Base-by-base conservation (phyloP, 2,888 invertebrate genomes). In the Empis stercorea region DNA sequence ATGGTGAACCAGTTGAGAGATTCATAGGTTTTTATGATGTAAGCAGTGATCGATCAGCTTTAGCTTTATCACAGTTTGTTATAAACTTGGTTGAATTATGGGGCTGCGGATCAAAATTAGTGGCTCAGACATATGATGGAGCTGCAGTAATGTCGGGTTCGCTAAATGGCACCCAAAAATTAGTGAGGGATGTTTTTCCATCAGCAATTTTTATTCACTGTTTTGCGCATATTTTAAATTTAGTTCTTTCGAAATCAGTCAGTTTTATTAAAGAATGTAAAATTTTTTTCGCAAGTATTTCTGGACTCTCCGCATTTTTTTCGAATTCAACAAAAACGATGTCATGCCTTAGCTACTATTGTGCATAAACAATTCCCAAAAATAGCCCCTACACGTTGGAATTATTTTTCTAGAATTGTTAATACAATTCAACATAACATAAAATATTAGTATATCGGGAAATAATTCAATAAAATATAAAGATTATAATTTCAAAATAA, bases 81-180 rank as follows among this genome's bases (percentile, higher is more conserved):
- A 15, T 44, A 15, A 17, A 41, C n/a, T 16, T 41, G 3, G 41
- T 43, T 6, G 34, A 43, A 10, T 30, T 17, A 36, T 11, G 23
- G 15, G 36, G 44, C 11, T 36, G 20, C 10, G 47, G 44, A 15
- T 13, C 20, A 4, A 47, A 47, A 36, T 3, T 47, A 2, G 44
- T 47, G 11, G 40, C 47, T 13, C 40, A 40, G 20, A 34, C 44
- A 23, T 47, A 44, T 14, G 44, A 47, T 40, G 47, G 47, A 16
- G 44, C 40, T 7, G n/a, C n/a, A n/a, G n/a, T n/a, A n/a, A n/a
- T n/a, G n/a, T n/a, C n/a, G n/a, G n/a, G n/a, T n/a, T n/a, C 48
- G 63, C 49, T 57, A 17, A 55, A 52, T 23, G 58, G 58, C 11
- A 55, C 62, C 27, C 62, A 64, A 54, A 48, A 51, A n/a, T 55